A percentile compares a stretch with the other conserved stretches of the same genome.
Conservation (phyloP, 1,140 invertebrate genomes). For the Drosophila nebulosa region DNA sequence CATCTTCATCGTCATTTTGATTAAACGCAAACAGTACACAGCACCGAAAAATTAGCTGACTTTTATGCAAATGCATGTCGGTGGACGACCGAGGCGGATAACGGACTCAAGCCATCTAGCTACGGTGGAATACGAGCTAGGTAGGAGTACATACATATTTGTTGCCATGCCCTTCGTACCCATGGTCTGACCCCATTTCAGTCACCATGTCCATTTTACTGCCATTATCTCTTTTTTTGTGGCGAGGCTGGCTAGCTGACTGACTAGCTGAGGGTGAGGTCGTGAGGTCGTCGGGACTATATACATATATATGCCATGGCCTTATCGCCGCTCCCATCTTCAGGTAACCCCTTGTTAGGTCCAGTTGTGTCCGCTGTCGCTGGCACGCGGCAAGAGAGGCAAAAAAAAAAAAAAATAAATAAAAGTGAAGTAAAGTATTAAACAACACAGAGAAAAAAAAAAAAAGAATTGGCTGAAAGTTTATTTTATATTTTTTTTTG, state of each 20-base stretch:
- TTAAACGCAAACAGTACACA: conserved; percentile 68
- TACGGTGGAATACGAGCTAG: not conserved
- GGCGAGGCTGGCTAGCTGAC: not conserved
- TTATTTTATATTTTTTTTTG: not conserved
- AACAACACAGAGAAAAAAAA: not conserved
- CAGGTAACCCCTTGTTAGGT: conserved; percentile 50
- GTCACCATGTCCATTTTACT: conserved; percentile 29
- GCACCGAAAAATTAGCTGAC: conserved; percentile 65
- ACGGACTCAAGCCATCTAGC: not conserved
- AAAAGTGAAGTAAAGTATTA: too few relatives aligned
- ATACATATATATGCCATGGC: conserved; percentile 2
- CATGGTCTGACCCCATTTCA: not conserved
- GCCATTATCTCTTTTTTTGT: conserved; percentile 4
- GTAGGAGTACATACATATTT: not conserved
- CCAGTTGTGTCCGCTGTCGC: conserved; percentile 9
- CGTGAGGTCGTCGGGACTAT: not conserved
- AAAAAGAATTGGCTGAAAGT: not conserved
- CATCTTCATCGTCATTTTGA: conserved; percentile 61
- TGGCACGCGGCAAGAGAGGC: not conserved
- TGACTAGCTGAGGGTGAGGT: not conserved
- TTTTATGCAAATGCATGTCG: conserved; percentile 75
- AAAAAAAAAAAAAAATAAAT: not conserved
- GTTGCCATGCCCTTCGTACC: not conserved
- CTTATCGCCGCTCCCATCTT: conserved; percentile 49
- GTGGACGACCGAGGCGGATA: not conserved